These are phyloP conservation scores for Elgaria multicarinata DNA, from an alignment of 2,113 vertebrate species.

Conservation along the genomic window DNA sequence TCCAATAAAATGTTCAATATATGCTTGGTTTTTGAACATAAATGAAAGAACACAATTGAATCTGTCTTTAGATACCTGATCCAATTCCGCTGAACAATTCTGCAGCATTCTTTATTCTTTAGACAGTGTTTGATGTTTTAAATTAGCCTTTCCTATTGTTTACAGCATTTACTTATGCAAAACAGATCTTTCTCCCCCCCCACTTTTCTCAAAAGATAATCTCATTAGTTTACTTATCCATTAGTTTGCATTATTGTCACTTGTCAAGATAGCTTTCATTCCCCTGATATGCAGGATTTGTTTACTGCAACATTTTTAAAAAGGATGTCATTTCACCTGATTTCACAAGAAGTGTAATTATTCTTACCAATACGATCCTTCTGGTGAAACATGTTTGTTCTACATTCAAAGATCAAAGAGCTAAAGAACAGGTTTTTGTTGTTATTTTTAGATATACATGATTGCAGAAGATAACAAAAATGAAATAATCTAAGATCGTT, in stretches of 20 bases:
- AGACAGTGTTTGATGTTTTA: constrained; percentile 23
- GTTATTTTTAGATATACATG: constrained; percentile 57
- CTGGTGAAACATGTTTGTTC: constrained; percentile 54
- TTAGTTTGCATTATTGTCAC: constrained; percentile 62
- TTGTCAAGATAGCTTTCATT: constrained; percentile 69
- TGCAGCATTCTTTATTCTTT: neutral
- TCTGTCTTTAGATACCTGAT: constrained; percentile 18
- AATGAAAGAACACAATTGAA: neutral
- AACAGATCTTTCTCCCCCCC: neutral
- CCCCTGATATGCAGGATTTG: constrained; percentile 54
- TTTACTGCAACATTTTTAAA: constrained; percentile 64
- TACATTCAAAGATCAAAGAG: constrained; percentile 68
- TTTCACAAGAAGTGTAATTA: constrained; percentile 61
- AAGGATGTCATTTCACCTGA: constrained; percentile 62
- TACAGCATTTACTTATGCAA: constrained; percentile 38
- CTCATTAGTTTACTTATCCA: constrained; percentile 59
- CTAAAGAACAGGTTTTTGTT: constrained; percentile 62
- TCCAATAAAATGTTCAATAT: neutral
- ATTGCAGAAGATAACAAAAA: constrained; percentile 44
- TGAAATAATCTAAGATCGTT: constrained; percentile 39
- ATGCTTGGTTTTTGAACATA: neutral
- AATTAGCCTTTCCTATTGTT: constrained; percentile 26
- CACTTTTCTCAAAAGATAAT: constrained; percentile 35
- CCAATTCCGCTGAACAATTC: neutral
- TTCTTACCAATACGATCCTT: constrained; percentile 67